Evolutionary conservation across 2,888 invertebrate genomes (phyloP).

Genomic region (Yponomeuta plumbellus): DNA sequence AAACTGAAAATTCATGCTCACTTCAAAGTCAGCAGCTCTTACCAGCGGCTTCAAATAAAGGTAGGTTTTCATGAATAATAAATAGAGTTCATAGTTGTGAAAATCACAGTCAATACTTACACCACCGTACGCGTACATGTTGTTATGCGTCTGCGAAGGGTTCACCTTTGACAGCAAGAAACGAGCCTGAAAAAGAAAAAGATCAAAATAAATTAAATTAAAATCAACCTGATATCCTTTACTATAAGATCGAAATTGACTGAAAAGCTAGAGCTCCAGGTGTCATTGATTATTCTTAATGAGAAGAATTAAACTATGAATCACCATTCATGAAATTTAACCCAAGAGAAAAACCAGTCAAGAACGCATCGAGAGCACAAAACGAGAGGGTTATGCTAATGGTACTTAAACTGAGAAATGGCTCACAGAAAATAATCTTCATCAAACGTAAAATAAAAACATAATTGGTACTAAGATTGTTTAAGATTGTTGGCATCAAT

Average conservation of each 20-base stretch:
- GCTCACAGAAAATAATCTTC: no score
- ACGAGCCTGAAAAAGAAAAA: conserved; percentile 82
- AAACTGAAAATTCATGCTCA: conserved; percentile 2
- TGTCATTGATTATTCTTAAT: no score
- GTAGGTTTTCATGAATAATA: background rate
- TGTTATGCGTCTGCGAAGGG: conserved; percentile 99
- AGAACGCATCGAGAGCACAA: no score
- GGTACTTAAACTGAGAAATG: no score
- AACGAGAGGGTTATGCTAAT: no score
- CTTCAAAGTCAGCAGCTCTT: background rate
- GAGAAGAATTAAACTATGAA: background rate
- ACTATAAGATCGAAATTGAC: background rate
- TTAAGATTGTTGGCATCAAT: no score
- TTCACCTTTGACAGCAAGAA: conserved; percentile 99
- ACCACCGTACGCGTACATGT: conserved; percentile 97
- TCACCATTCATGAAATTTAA: background rate
- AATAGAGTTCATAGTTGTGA: background rate
- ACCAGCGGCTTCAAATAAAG: background rate
- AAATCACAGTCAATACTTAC: conserved; percentile 72
- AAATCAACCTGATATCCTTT: background rate
- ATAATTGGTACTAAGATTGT: no score
- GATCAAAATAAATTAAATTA: background rate
- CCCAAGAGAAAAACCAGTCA: background rate
- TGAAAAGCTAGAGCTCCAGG: no score
- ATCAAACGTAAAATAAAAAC: no score